These are phyloP conservation scores for Drosophila subobscura DNA, from an alignment of 1,140 invertebrate genomes.

Conservation along the genomic window DNA sequence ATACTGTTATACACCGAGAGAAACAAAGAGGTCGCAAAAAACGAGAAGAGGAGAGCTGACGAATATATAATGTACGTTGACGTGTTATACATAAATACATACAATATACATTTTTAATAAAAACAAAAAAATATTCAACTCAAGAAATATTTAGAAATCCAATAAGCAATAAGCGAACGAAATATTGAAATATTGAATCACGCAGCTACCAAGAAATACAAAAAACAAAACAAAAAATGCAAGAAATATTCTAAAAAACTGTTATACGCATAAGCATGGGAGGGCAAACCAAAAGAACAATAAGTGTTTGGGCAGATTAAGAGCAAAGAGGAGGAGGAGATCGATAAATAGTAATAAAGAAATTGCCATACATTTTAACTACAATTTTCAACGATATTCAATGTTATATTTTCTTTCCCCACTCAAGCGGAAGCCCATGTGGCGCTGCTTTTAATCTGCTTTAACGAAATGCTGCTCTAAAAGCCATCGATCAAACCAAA, in stretches of 20 bases:
- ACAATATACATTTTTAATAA: no score
- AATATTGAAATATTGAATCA: conserved; percentile 26
- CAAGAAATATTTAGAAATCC: no score
- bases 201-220: conserved; percentile 38
- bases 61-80: no score
- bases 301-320: conserved; percentile 66
- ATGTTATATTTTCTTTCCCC: background rate
- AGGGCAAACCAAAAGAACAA: conserved; percentile 61
- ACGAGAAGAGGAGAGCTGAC: no score
- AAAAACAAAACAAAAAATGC: conserved; percentile 1
- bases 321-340: conserved; percentile 43
- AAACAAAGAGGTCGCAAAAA: no score
- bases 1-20: conserved; percentile 13
- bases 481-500: conserved; percentile 64
- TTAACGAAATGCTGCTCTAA: conserved; percentile 42
- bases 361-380: conserved; percentile 65
- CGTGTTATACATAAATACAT: no score
- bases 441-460: conserved; percentile 2
- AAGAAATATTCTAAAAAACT: conserved; percentile 46
- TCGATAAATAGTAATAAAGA: conserved; percentile 42
- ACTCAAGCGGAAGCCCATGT: background rate
- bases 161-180: conserved; percentile 17
- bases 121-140: no score
- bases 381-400: background rate
- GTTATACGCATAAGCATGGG: conserved; percentile 56